These are phyloP conservation scores for Chrysolophus pictus DNA, from an alignment of 2,797 vertebrate species.

Conservation along the genomic window DNA sequence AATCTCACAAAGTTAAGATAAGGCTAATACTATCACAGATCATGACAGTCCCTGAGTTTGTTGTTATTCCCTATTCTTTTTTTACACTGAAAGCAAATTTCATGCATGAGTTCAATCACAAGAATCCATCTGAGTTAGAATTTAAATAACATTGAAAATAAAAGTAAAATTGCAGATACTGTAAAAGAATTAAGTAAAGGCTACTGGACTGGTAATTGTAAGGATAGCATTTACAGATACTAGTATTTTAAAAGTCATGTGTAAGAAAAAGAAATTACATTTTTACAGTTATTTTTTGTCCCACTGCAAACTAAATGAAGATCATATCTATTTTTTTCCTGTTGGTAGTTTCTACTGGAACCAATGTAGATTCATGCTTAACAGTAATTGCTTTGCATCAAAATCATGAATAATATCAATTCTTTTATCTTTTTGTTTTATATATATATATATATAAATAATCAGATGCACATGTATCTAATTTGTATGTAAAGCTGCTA, in stretches of 20 bases:
- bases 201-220: background rate
- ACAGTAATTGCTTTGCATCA: background rate
- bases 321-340: background rate
- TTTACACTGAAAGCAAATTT: background rate
- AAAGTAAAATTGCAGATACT: background rate
- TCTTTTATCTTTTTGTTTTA: background rate
- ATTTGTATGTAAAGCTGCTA: constrained; percentile 39
- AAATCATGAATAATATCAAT: background rate
- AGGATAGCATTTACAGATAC: background rate
- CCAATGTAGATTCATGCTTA: background rate
- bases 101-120: background rate
- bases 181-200: background rate
- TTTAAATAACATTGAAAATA: background rate
- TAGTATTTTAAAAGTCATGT: background rate
- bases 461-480: background rate
- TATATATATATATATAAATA: background rate
- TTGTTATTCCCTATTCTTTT: background rate
- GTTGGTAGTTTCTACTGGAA: background rate
- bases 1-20: background rate
- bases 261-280: background rate
- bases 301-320: background rate
- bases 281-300: background rate
- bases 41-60: background rate
- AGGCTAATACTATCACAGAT: background rate
- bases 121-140: background rate